Evolutionary conservation across 2,888 invertebrate species (phyloP).

Genomic region (Pyralis farinalis): DNA sequence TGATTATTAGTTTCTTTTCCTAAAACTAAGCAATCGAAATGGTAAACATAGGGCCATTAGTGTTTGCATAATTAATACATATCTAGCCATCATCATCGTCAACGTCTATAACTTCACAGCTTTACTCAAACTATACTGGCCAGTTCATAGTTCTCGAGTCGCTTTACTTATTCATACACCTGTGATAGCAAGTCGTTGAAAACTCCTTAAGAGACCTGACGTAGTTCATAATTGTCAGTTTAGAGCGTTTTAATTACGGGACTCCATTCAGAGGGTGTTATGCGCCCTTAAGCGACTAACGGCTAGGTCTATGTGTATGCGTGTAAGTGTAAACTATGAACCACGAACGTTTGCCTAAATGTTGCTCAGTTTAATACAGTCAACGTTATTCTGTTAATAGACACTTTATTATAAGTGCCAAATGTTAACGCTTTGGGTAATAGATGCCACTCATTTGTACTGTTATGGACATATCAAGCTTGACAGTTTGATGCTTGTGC

Average conservation of each 20-base stretch:
- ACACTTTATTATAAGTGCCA: constrained; percentile 15
- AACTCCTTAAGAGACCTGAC: constrained; percentile 34
- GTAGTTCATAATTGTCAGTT: constrained; percentile 64
- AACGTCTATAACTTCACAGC: neutral
- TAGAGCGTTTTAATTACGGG: constrained; percentile 75
- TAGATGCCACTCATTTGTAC: constrained; percentile 10
- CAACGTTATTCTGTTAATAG: constrained; percentile 48
- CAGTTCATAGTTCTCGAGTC: constrained; percentile 1
- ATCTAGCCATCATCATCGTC: too few relatives aligned
- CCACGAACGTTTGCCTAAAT: constrained; percentile 30
- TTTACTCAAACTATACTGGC: neutral
- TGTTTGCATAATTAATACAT: too few relatives aligned
- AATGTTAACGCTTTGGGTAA: constrained; percentile 22
- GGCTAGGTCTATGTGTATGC: constrained; percentile 33
- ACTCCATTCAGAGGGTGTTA: constrained; percentile 69
- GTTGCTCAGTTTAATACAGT: constrained; percentile 39
- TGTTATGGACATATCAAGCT: too few relatives aligned
- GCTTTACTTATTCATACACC: constrained; percentile 20
- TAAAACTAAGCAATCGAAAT: too few relatives aligned
- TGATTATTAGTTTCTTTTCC: too few relatives aligned
- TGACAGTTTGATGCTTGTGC: too few relatives aligned
- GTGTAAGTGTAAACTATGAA: constrained; percentile 53
- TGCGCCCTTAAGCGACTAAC: constrained; percentile 61
- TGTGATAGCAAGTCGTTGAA: constrained; percentile 27
- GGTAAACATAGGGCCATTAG: too few relatives aligned